Conservation (phyloP, 1,140 invertebrate species). For the Nasonia longicornis region DNA sequence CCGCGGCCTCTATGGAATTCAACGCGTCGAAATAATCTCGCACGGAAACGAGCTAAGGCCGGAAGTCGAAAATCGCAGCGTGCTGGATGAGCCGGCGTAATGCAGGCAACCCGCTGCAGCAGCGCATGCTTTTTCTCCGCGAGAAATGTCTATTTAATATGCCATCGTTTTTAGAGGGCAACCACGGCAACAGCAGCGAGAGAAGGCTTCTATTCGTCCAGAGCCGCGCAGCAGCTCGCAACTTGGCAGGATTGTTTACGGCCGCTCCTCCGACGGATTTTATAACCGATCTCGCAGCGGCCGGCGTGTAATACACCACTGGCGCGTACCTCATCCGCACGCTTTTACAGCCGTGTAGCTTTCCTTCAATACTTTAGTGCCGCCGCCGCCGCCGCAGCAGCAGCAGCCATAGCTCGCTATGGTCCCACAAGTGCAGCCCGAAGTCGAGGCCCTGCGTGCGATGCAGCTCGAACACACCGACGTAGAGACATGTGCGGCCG, state of each 20-base stretch:
- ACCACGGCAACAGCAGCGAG: neutral
- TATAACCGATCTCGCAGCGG: slow-evolving; percentile 13
- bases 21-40: slow-evolving; percentile 10
- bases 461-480: neutral
- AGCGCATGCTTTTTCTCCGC: neutral
- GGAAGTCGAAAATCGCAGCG: neutral
- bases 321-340: slow-evolving; percentile 14
- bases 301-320: slow-evolving; percentile 45
- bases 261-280: slow-evolving; percentile 33
- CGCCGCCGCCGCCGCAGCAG: slow-evolving; percentile 17
- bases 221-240: slow-evolving; percentile 38
- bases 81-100: neutral
- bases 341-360: slow-evolving; percentile 58
- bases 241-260: slow-evolving; percentile 55
- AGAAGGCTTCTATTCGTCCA: neutral
- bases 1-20: neutral
- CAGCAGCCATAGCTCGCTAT: neutral
- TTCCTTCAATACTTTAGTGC: slow-evolving; percentile 55
- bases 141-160: slow-evolving; percentile 1
- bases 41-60: neutral
- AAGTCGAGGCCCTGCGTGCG: neutral
- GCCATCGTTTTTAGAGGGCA: neutral
- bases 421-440: neutral
- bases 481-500: no score
- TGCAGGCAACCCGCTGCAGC: neutral